phyloP scores from a whole-genome alignment of 2,113 vertebrate genomes.

The Australoheros scitulus region DNA sequence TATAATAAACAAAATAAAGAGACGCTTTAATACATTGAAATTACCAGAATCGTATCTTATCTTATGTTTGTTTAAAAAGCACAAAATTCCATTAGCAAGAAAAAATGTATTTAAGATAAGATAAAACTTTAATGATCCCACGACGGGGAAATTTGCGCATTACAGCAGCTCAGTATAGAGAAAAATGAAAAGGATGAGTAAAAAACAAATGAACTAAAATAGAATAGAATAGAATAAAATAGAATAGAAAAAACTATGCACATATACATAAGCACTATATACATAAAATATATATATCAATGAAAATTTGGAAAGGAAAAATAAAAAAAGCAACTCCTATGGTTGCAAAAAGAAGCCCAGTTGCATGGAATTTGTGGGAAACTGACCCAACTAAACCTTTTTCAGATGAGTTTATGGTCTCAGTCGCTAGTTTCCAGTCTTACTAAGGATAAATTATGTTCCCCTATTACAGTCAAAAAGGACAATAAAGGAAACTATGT shows the following conservation, averaged over 20 bases:
- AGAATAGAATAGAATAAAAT: no score
- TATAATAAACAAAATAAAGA: constrained; percentile 2
- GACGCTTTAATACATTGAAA: constrained; percentile 18
- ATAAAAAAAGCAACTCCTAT: constrained; percentile 1
- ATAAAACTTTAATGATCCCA: no score
- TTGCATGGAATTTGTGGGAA: neutral
- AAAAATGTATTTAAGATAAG: neutral
- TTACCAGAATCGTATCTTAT: constrained; percentile 4
- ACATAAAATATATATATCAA: no score
- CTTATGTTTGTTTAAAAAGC: constrained; percentile 13
- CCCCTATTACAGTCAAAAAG: neutral
- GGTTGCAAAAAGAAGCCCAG: neutral
- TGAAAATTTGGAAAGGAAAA: no score
- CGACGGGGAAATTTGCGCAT: no score
- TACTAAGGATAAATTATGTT: neutral
- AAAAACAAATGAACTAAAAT: no score
- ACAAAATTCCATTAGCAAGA: constrained; percentile 41
- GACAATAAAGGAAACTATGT: neutral
- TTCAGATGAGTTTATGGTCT: neutral
- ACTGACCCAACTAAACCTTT: neutral
- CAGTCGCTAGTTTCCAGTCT: neutral
- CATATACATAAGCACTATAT: no score
- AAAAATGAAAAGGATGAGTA: no score
- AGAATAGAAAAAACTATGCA: no score
- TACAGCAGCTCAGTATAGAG: no score